phyloP scores from a whole-genome alignment of 1,140 invertebrate genomes.

The Apis laboriosa region DNA sequence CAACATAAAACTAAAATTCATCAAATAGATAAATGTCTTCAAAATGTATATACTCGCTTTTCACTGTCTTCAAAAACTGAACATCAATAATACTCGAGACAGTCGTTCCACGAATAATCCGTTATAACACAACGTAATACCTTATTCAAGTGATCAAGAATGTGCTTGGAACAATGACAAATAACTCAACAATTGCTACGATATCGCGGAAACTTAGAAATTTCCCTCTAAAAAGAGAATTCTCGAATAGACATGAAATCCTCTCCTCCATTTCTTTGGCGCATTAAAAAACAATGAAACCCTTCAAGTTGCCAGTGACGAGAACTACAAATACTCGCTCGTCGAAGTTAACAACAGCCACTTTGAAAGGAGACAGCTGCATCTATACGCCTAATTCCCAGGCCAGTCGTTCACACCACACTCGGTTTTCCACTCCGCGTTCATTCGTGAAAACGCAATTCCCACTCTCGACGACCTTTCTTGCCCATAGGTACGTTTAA shows the following conservation, averaged over 20 bases:
- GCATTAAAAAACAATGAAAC: conserved; percentile 9
- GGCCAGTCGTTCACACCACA: conserved; percentile 23
- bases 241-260: not conserved
- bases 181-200: not conserved
- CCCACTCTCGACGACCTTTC: not conserved
- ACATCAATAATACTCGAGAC: no score
- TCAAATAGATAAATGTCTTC: no score
- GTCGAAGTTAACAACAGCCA: conserved; percentile 13
- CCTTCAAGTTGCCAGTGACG: not conserved
- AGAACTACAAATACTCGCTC: not conserved
- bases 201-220: not conserved
- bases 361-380: conserved; percentile 12
- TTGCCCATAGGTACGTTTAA: conserved; percentile 13
- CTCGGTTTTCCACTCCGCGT: conserved; percentile 1
- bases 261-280: not conserved
- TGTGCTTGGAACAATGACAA: not conserved
- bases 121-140: not conserved
- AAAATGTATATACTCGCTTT: no score
- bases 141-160: not conserved
- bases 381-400: conserved; percentile 27
- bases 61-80: no score
- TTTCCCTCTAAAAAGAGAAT: not conserved
- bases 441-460: not conserved
- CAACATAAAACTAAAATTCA: no score
- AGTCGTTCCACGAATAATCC: not conserved